Evolutionary conservation across 2,113 vertebrate genomes (phyloP), one percentile per base, ranked within the genome.

Genomic region (Seriola dumerili): DNA sequence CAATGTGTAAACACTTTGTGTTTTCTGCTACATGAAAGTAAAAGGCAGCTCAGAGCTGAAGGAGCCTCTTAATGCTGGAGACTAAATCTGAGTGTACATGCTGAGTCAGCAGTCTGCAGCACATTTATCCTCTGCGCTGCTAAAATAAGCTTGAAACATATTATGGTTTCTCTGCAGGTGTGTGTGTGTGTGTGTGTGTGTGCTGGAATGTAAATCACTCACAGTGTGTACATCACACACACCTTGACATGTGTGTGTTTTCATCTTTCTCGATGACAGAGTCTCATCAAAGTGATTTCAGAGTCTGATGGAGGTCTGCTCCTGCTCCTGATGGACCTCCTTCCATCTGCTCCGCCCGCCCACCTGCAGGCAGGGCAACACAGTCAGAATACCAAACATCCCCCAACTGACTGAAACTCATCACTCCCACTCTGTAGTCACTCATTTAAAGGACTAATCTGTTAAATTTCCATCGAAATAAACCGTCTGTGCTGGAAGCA

Each of bases 271-370:
- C 2, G 55, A 29, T 52, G 50, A 52, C 50, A 25, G n/a, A 58
- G 32, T 70, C 48, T 70, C 29, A 52, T 52, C 29, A 50, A 48
- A 11, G 23, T 50, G 2, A 12, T 66, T 16, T 44, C 40, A 44
- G 38, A 1, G 23, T 25, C 25, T 52, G 67, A 52, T 14, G 1
- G 29, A 52, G 34, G n/a, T 25, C 19, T 21, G 50, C 50, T 52
- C n/a, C 54, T 57, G 54, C 54, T 14, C 52, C 52, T 55, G 8
- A 23, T 12, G 52, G 52, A 55, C 52, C 50, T 55, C 52, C 52
- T 23, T 55, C 54, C 54, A 59, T 36, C 58, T 72, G 71, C 75
- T 73, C 54, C 52, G 67, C 59, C 68, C 36, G 52, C 61, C 32
- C 1, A 12, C 61, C 52, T 44, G 54, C 21, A 42, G 63, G 69